These are phyloP conservation scores for Trachurus trachurus DNA, from an alignment of 2,797 vertebrate species.

Conservation along the genomic window DNA sequence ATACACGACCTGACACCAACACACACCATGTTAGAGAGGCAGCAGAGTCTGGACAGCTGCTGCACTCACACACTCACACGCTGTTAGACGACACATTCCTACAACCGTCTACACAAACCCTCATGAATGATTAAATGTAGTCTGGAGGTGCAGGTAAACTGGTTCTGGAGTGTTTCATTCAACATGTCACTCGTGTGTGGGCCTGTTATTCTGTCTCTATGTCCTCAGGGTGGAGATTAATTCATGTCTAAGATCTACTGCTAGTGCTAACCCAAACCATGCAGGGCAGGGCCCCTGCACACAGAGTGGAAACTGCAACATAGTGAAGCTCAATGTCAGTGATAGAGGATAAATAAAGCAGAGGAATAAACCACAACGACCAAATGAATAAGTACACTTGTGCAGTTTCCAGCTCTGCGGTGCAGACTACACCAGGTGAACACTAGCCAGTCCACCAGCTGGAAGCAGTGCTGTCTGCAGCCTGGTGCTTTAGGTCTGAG, in stretches of 20 bases:
- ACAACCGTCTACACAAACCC: background rate
- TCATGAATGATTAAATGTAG: background rate
- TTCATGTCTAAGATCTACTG: constrained; percentile 64
- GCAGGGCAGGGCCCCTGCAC: constrained; percentile 65
- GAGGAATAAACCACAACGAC: background rate
- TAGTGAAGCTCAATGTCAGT: background rate
- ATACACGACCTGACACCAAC: constrained; percentile 93
- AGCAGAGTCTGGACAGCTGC: background rate
- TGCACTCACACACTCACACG: constrained; percentile 25
- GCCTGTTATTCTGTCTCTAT: background rate
- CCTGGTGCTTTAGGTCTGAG: constrained; percentile 50
- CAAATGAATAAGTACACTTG: background rate
- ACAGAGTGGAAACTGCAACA: constrained; percentile 69
- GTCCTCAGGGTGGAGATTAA: constrained; percentile 6
- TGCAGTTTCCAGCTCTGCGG: constrained; percentile 57
- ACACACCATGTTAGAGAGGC: constrained; percentile 22
- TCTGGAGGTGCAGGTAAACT: background rate
- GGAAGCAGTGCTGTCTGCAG: constrained; percentile 49
- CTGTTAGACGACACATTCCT: constrained; percentile 18
- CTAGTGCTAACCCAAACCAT: constrained; percentile 74
- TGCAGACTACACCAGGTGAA: constrained; percentile 22
- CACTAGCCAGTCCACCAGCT: background rate
- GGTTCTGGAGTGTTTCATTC: background rate
- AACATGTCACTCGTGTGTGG: background rate
- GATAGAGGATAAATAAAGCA: background rate